phyloP scores from a whole-genome alignment of 2,888 invertebrate genomes.

The Catocala nupta region DNA sequence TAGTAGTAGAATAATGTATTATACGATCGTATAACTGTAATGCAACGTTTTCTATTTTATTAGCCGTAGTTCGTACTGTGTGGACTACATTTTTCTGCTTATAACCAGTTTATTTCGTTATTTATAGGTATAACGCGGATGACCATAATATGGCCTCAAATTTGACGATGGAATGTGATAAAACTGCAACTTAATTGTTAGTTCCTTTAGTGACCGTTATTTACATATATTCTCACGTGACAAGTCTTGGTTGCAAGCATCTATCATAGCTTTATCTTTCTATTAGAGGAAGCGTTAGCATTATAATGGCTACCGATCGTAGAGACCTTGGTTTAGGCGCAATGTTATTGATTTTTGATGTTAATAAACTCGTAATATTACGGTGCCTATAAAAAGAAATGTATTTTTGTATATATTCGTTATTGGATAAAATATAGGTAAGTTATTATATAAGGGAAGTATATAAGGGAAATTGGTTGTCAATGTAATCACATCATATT shows the following conservation, averaged over 20 bases:
- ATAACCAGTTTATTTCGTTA: constrained; percentile 46
- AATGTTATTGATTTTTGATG: no score
- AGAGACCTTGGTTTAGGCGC: no score
- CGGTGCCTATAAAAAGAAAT: no score
- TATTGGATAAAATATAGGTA: no score
- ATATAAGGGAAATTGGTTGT: neutral
- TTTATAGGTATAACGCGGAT: constrained; percentile 37
- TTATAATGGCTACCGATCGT: no score
- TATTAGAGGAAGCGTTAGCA: no score
- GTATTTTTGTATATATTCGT: no score
- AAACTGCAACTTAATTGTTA: constrained; percentile 28
- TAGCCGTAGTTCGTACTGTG: constrained; percentile 36
- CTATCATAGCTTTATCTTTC: neutral
- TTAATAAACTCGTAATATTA: no score
- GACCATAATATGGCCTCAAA: constrained; percentile 34
- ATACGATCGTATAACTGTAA: constrained; percentile 61
- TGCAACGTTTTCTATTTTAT: constrained; percentile 57
- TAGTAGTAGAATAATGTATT: constrained; percentile 51
- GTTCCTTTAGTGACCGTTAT: constrained; percentile 10
- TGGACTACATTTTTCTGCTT: constrained; percentile 51
- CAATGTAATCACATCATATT: neutral
- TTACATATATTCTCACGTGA: neutral
- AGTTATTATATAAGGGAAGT: no score
- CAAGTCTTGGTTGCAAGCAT: neutral
- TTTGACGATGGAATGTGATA: constrained; percentile 29